A percentile compares a stretch with the other conserved stretches of the same genome.
Evolutionary conservation across 2,113 vertebrate genomes (phyloP).

Genomic region (Aphelocoma coerulescens): DNA sequence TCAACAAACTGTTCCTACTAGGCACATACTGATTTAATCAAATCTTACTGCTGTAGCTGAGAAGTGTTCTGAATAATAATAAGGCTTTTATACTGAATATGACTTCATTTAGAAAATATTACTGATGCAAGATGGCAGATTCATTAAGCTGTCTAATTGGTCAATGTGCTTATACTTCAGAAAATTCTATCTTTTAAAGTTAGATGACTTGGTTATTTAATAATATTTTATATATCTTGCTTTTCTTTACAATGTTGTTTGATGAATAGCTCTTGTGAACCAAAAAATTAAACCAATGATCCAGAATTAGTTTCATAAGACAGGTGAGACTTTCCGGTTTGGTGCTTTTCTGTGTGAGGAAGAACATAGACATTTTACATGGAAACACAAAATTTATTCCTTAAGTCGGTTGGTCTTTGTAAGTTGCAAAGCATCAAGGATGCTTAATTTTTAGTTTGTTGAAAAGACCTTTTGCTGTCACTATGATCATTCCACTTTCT

Average conservation of each 20-base stretch:
- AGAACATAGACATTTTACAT: neutral
- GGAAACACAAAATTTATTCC: neutral
- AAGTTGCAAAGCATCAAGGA: neutral
- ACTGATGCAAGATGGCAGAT: slow-evolving; percentile 57
- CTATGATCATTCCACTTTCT: neutral
- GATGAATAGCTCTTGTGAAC: slow-evolving; percentile 15
- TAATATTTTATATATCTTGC: neutral
- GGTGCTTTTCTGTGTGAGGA: neutral
- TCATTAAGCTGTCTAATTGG: slow-evolving; percentile 63
- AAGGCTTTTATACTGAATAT: slow-evolving; percentile 49
- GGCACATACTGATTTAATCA: slow-evolving; percentile 65
- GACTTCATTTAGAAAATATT: slow-evolving; percentile 64
- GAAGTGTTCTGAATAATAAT: slow-evolving; percentile 63
- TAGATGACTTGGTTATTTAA: slow-evolving; percentile 17
- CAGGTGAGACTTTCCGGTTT: neutral
- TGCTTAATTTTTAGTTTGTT: neutral
- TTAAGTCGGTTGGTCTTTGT: neutral
- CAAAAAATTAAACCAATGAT: neutral
- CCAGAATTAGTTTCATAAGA: neutral
- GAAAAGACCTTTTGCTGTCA: neutral
- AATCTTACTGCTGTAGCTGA: slow-evolving; percentile 56
- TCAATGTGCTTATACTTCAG: slow-evolving; percentile 28
- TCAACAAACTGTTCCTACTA: slow-evolving; percentile 49
- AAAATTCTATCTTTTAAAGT: neutral
- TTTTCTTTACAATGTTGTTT: neutral